Evolutionary conservation across 2,797 vertebrate species (phyloP), one percentile per base, ranked within the genome.

Genomic region (Smutsia temminckii): DNA sequence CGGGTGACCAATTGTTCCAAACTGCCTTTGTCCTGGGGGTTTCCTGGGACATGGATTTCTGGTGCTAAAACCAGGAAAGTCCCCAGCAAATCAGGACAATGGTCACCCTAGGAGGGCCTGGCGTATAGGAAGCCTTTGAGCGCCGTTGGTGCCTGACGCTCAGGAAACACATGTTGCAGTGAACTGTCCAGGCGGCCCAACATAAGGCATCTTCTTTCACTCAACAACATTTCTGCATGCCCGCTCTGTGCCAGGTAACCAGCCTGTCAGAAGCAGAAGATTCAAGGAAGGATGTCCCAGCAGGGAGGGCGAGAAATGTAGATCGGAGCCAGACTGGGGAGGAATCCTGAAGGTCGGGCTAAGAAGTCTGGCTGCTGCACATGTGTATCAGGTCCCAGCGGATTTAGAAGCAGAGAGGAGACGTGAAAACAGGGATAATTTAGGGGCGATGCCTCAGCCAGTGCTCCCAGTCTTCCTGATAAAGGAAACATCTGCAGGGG

Each of bases 381-480:
- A 85, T 57, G 27, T 51, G 16, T 3, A 10, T 46, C 63, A 69
- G 46, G 32, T 23, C 53, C 32, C 5, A 0, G 5, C 25, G 1
- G 2, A 4, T 6, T 34, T 11, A 25, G 74, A 46, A 72, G n/a
- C 40, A 57, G 64, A 37, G 68, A 21, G 34, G 53, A 49, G 57
- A 13, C 23, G 1, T 0, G 20, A 34, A 89, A 40, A 53, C 27
- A 46, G 74, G 59, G 59, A 27, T 49, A 1, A 2, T 29, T 46
- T 29, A 8, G 49, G 61, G 16, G 21, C 0, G 0, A 11, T 2
- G 34, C 23, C 3, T 32, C 46, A 9, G 81, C 2, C 5, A 59
- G 46, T 46, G n/a, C 49, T 46, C 37, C 11, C 83, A 40, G 71
- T 23, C 68, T 51, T 78, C 34, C 77, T 18, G 69, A 57, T 5